A percentile compares a stretch with the other conserved stretches of the same genome.
Conservation (phyloP, 2,888 invertebrate genomes). For the Drosophila neonasuta region DNA sequence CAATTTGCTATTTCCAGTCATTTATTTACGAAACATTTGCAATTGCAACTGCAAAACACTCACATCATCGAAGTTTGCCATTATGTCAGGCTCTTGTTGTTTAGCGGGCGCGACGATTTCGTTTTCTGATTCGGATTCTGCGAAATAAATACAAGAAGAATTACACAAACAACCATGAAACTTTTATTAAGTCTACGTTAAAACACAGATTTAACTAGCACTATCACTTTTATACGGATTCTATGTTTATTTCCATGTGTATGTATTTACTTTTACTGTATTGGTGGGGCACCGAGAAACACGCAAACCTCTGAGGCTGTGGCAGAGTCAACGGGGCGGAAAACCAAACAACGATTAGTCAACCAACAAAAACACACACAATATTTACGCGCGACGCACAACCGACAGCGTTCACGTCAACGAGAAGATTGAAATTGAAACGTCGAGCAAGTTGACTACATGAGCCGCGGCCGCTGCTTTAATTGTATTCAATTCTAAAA, state of each 20-base stretch:
- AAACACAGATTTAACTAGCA: conserved; percentile 32
- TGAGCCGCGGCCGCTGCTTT: conserved; percentile 42
- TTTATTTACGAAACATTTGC: conserved; percentile 49
- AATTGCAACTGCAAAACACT: conserved; percentile 66
- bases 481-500: conserved; percentile 56
- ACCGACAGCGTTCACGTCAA: conserved; percentile 50
- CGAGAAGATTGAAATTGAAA: conserved; percentile 55
- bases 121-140: conserved; percentile 71
- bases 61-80: conserved; percentile 81
- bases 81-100: conserved; percentile 66
- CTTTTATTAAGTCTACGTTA: conserved; percentile 29
- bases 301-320: conserved; percentile 16
- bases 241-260: background rate
- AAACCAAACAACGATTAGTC: conserved; percentile 31
- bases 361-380: conserved; percentile 12
- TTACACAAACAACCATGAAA: conserved; percentile 40
- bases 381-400: conserved; percentile 28
- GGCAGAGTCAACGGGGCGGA: conserved; percentile 19
- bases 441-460: conserved; percentile 37
- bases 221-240: conserved; percentile 52
- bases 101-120: conserved; percentile 46
- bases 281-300: conserved; percentile 12
- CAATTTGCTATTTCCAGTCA: conserved; percentile 15
- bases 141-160: conserved; percentile 39
- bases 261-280: conserved; percentile 43